A percentile compares a stretch with the other conserved stretches of the same genome.
Evolutionary conservation across 2,888 invertebrate genomes (phyloP).

Genomic region (Parnassius mnemosyne): DNA sequence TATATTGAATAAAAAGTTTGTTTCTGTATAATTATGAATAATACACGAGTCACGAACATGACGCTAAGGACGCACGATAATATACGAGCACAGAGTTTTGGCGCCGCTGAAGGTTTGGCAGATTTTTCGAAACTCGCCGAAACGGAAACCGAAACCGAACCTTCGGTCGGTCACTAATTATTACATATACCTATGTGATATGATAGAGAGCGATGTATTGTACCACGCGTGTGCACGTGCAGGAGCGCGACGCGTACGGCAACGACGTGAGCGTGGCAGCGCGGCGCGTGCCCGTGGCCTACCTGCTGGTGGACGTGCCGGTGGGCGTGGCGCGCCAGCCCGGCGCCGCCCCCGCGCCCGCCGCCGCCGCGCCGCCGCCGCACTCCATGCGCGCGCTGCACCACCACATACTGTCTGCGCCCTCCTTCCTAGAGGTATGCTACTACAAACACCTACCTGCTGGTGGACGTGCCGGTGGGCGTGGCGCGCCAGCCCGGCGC

Average conservation of each 20-base stretch:
- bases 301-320: constrained; percentile 97
- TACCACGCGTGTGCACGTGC: constrained; percentile 27
- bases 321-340: constrained; percentile 89
- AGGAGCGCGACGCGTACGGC: constrained; percentile 98
- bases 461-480: constrained; percentile 95
- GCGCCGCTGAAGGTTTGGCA: too few relatives aligned
- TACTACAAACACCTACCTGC: constrained; percentile 66
- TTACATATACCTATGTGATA: too few relatives aligned
- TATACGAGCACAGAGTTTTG: too few relatives aligned
- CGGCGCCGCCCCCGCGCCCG: constrained; percentile 32
- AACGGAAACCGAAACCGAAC: too few relatives aligned
- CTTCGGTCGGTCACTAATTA: too few relatives aligned
- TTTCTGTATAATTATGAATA: too few relatives aligned
- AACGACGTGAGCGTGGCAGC: constrained; percentile 97
- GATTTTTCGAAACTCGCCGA: too few relatives aligned
- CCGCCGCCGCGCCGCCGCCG: constrained; percentile 59
- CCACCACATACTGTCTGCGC: constrained; percentile 46
- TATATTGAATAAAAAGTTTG: too few relatives aligned
- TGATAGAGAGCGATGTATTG: too few relatives aligned
- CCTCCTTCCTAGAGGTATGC: constrained; percentile 82
- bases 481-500: constrained; percentile 85
- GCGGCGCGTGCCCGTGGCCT: constrained; percentile 97
- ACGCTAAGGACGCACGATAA: too few relatives aligned
- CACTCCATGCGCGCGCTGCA: constrained; percentile 61
- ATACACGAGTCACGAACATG: too few relatives aligned